phyloP scores from a whole-genome alignment of 2,888 invertebrate genomes.

The Lypha dubia region DNA sequence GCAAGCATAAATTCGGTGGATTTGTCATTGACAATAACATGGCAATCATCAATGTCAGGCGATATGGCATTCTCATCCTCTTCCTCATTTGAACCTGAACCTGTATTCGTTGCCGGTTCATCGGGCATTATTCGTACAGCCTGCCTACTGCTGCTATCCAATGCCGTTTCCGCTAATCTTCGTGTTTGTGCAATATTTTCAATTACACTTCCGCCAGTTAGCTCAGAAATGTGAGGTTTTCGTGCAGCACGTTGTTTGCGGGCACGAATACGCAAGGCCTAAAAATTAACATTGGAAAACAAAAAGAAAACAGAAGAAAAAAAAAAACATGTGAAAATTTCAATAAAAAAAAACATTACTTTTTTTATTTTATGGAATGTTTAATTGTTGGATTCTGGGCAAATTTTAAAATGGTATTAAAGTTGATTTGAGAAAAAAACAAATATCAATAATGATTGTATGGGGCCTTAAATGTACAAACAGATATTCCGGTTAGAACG shows the following conservation, averaged over 20 bases:
- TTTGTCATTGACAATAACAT: constrained; percentile 94
- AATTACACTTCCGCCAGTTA: constrained; percentile 92
- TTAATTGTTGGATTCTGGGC: not conserved
- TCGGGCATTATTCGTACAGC: constrained; percentile 86
- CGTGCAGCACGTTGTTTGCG: constrained; percentile 92
- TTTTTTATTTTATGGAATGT: not conserved
- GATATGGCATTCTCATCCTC: constrained; percentile 88
- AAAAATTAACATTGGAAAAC: constrained; percentile 68
- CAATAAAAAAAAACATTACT: not conserved
- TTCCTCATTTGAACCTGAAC: constrained; percentile 94
- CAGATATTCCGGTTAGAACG: too few species aligned
- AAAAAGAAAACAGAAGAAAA: constrained; percentile 3
- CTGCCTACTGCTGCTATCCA: constrained; percentile 83
- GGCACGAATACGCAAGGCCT: constrained; percentile 94
- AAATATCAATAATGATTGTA: too few species aligned
- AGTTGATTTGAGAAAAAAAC: too few species aligned
- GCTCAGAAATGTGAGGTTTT: constrained; percentile 89
- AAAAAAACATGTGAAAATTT: not conserved
- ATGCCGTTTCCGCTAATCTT: constrained; percentile 91
- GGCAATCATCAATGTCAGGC: constrained; percentile 88
- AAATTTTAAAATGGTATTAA: not conserved
- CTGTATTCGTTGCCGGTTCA: constrained; percentile 94
- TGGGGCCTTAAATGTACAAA: too few species aligned
- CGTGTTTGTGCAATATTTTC: constrained; percentile 94
- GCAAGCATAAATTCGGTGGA: constrained; percentile 95